Base-by-base conservation (phyloP, 2,888 invertebrate genomes). In the Vannuccia rotundouncinata region DNA sequence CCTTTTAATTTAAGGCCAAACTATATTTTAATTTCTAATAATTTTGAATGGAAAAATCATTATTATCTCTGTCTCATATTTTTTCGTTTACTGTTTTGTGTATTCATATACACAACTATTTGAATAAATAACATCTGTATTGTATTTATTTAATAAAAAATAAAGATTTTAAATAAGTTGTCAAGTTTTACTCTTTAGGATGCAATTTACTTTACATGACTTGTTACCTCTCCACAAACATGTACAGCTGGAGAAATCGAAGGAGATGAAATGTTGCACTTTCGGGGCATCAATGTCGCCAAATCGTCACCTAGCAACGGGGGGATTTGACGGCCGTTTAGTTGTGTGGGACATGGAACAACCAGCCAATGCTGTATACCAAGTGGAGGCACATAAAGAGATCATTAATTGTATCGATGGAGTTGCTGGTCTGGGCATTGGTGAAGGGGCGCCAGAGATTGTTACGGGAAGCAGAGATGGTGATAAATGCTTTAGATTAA, bases 381-480 rank as follows among this genome's bases (percentile, higher is more conserved):
- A 93, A 82, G 92, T 92, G 0, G 91, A 92, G 83, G 93, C 91
- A 17, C 96, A 97, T 85, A 91, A 90, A 27, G 92, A 92, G 83
- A 94, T 95, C 30, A 94, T 97, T 79, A 96, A 97, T 88, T 90
- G 92, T 10, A 93, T 97, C 81, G 96, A 96, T 90, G 95, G 93
- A 0, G 91, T 95, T 83, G 95, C 93, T 0, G 96, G 96, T 0
- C 91, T 91, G 59, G 91, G 91, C 78, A 87, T 92, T 0, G 93
- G 93, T 78, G 94, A 93, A 87, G 96, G 96, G 22, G 95, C 96
- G 0, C 95, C 96, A 2, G 97, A 97, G 90, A 92, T 97, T 84
- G 95, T 93, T 0, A 96, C 96, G 1, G 96, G 95, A 1, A 93
- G 95, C 83, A 90, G 94, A 88, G 96, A 97, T 90, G 96, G 96